Base-by-base conservation (phyloP, 2,797 vertebrate genomes). In the Heteromormyrus szaboi region DNA sequence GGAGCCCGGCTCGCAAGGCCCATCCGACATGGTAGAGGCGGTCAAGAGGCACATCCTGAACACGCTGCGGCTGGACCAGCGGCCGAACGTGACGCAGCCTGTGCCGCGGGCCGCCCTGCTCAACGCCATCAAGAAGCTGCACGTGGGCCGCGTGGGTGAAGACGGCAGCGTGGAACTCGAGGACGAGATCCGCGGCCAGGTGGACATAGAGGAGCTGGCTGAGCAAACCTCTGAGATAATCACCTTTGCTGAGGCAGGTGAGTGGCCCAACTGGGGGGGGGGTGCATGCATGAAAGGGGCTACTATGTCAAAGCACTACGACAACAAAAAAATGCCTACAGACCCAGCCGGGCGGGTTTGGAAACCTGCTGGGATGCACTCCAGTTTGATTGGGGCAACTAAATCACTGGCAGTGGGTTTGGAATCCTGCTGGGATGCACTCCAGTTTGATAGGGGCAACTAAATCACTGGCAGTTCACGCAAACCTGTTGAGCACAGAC, bases 11-110 rank as follows among this genome's bases (percentile, higher is more conserved):
- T 91, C 93, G 94, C 90, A 90, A 95, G 72, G 91, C 0, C 96
- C 95, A 93, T 94, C 95, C 90, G 96, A 97, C 95, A 92, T 95
- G 91, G 95, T 98, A 89, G 96, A 98, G 90, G 94, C 95, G 84
- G 97, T 97, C 89, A 98, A 98, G 93, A 95, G 95, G 92, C 97
- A 98, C 92, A 98, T 99, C 92, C 94, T 98, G 91, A 95, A 95
- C 91, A 93, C 96, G 88, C 93, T 98, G 89, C 97, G 97, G 92
- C 95, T 98, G 93, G 93, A 94, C 4, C 94, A 97, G 19, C 94
- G 97, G 17, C 98, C 98, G 90, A 96, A 95, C 92, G 95, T 97
- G 93, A 94, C 94, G 62, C 97, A 97, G 90, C 94, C 96, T 41
- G 92, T 96, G 87, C 95, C 96, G 93, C 96, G 95, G 93, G 96